Base-by-base conservation (phyloP, 2,797 vertebrate genomes). In the Microctenopoma steveboyesi region DNA sequence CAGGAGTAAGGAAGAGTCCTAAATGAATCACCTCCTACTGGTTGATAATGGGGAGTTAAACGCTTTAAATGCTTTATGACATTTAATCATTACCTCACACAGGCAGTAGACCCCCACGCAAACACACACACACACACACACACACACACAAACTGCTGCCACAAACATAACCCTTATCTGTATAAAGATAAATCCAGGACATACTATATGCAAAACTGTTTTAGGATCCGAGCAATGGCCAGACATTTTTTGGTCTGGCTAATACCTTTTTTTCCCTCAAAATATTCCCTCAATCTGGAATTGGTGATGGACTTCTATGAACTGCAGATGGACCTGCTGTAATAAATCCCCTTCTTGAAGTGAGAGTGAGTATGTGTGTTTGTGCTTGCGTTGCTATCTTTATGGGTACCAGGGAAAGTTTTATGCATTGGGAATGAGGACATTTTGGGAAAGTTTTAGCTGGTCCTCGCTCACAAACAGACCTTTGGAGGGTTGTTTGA, bases 341-440 rank as follows among this genome's bases (percentile, higher is more conserved):
- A 90, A 91, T 91, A 91, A 88, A 92, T 90, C 87, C 87, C 72
- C 63, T 73, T 77, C 84, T 88, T 89, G 86, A 89, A 88, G 83
- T 87, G 80, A 64, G 69, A 78, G 76, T 39, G 59, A 40, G 72
- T 33, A 59, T 27, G 58, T 27, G 49, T 35, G 16, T 33, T 33
- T 1, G 30, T 28, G 55, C 2, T 13, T 39, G 48, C 39, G 39
- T 50, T 52, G 47, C 55, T 49, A 46, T 30, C 33, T 47, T 47
- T 50, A 37, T 65, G 53, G 40, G 58, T n/a, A 47, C 46, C 43
- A 46, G 43, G 7, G 2, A 2, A 10, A 46, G 12, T 43, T 5
- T 43, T 43, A 43, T 6, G 16, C 42, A 15, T 43, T 16, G 13
- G 5, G 42, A 43, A 15, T 15, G 42, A 15, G 42, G 42, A 15